Evolutionary conservation across 2,797 vertebrate genomes (phyloP).

Genomic region (Rachycentron canadum): DNA sequence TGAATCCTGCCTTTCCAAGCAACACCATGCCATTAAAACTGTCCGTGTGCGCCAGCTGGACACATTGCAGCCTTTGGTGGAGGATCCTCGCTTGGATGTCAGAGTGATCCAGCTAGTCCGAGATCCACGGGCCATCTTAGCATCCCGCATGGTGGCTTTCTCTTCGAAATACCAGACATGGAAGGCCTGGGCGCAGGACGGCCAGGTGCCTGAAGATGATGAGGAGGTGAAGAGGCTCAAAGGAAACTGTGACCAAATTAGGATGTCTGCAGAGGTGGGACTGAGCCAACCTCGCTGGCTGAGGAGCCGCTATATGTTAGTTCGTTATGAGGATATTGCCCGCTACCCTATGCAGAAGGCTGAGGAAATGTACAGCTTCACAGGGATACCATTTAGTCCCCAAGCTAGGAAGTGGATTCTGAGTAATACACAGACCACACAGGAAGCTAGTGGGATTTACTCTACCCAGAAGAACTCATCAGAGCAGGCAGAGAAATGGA

Average conservation of each 20-base stretch:
- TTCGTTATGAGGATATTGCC: slow-evolving; percentile 97
- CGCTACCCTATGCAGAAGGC: slow-evolving; percentile 92
- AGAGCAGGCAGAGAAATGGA: slow-evolving; percentile 97
- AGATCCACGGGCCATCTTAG: slow-evolving; percentile 94
- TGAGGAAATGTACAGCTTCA: slow-evolving; percentile 93
- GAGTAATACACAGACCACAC: slow-evolving; percentile 91
- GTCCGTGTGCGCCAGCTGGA: slow-evolving; percentile 94
- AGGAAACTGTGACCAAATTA: slow-evolving; percentile 94
- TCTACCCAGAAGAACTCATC: slow-evolving; percentile 98
- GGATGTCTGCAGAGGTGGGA: slow-evolving; percentile 91
- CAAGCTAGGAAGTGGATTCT: slow-evolving; percentile 94
- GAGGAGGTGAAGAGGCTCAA: slow-evolving; percentile 92
- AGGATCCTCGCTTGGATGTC: slow-evolving; percentile 92
- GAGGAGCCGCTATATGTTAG: slow-evolving; percentile 93
- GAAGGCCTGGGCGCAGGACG: slow-evolving; percentile 91
- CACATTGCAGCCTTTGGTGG: slow-evolving; percentile 89
- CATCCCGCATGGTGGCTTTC: slow-evolving; percentile 97
- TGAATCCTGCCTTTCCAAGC: slow-evolving; percentile 90
- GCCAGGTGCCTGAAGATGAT: slow-evolving; percentile 87
- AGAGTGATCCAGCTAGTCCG: slow-evolving; percentile 95
- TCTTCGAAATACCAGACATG: slow-evolving; percentile 91
- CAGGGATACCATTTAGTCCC: slow-evolving; percentile 90
- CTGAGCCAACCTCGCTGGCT: slow-evolving; percentile 92
- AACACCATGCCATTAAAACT: slow-evolving; percentile 92
- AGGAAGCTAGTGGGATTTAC: slow-evolving; percentile 87